Evolutionary conservation across 2,888 invertebrate genomes (phyloP).

Genomic region (Trissolcus brochymenae): DNA sequence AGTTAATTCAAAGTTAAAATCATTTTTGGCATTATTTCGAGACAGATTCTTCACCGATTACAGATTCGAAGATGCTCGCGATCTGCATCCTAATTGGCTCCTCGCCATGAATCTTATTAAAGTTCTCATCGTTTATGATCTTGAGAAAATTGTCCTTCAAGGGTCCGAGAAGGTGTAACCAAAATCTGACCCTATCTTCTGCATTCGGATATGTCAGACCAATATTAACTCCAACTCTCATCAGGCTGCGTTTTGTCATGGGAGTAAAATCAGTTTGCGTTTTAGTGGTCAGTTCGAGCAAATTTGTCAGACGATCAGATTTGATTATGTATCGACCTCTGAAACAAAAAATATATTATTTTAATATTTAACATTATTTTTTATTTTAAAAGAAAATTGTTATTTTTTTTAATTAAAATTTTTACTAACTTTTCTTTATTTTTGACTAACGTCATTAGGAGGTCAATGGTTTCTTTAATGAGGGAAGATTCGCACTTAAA

Average conservation of each 20-base stretch:
- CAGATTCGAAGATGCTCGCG: constrained; percentile 85
- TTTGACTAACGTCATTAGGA: constrained; percentile 79
- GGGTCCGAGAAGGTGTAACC: constrained; percentile 68
- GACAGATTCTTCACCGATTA: constrained; percentile 63
- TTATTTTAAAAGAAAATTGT: neutral
- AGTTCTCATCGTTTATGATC: constrained; percentile 78
- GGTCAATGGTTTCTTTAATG: constrained; percentile 80
- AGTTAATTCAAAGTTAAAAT: neutral
- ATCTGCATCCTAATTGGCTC: constrained; percentile 83
- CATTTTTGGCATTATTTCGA: neutral
- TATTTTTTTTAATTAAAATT: constrained; percentile 26
- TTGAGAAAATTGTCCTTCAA: constrained; percentile 79
- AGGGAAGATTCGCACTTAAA: constrained; percentile 81
- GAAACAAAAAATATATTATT: constrained; percentile 43
- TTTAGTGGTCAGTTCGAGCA: constrained; percentile 78
- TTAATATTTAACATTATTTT: too few species aligned
- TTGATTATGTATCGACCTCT: constrained; percentile 79
- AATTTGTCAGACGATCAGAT: constrained; percentile 79
- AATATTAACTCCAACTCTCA: constrained; percentile 84
- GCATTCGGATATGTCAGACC: constrained; percentile 77
- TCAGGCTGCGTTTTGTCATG: constrained; percentile 81
- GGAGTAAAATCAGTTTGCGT: constrained; percentile 79
- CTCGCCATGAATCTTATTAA: constrained; percentile 79
- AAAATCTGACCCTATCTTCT: constrained; percentile 62
- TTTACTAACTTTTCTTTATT: constrained; percentile 77